Base-by-base conservation (phyloP, 1,140 invertebrate species). In the Drosophila ogumai region DNA sequence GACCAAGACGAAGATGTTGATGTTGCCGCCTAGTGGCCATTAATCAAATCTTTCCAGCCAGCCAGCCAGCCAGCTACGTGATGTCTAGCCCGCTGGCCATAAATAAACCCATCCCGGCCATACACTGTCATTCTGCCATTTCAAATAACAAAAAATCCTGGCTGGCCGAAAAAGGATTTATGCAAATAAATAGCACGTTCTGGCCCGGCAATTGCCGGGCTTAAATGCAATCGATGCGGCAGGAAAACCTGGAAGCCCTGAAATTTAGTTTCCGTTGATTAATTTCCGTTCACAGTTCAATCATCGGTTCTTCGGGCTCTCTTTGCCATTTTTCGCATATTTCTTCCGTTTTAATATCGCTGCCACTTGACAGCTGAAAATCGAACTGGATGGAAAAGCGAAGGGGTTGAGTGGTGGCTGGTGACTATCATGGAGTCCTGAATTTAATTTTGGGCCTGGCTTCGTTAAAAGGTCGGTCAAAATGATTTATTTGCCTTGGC, bases 211-310 rank as follows among this genome's bases (percentile, higher is more conserved):
- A 52, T 65, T 22, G 47, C 19, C 52, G 32, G 38, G 28, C 34
- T 13, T 32, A 25, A 64, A 64, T 43, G 52, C 52, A 47, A 57
- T 75, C 38, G 50, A 57, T 75, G 78, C 44, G 66, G 56, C 50
- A 71, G 47, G 50, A 50, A 74, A 19, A 31, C 38, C 38, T 54
- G 68, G n/a, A 58, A 47, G 31, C 71, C 63, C 54, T 52, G 43
- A 73, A 78, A 84, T 87, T 80, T 84, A 90, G 80, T 90, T 87
- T 87, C 84, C 84, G 77, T 84, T 81, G 80, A 90, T 87, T 87
- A 87, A 90, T 87, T 87, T 87, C 84, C 84, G 80, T 55, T 87
- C 77, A 80, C 85, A 84, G 75, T 77, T 87, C 85, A 88, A 87
- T 87, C 85, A 81, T 77, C 64, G 64, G 50, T 56, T 73, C 40